These are phyloP conservation scores for Drosophila saltans DNA, from an alignment of 1,140 invertebrate species.

Conservation along the genomic window DNA sequence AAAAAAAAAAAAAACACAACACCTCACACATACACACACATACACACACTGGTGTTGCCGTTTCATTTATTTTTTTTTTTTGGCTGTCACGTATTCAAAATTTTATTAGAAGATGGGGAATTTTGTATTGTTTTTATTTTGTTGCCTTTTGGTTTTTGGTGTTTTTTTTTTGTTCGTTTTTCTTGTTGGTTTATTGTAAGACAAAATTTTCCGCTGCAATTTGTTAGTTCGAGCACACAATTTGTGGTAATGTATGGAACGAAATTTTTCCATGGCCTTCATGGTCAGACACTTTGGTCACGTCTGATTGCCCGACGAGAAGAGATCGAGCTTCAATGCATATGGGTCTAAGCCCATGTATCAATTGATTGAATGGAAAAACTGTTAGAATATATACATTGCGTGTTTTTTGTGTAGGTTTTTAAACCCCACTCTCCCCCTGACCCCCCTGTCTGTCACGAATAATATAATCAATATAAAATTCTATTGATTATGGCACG, in stretches of 20 bases:
- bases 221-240: conserved; percentile 53
- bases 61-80: conserved; percentile 15
- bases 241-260: conserved; percentile 58
- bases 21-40: not conserved
- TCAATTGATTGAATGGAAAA: not conserved
- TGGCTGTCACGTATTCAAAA: conserved; percentile 22
- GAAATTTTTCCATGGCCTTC: conserved; percentile 24
- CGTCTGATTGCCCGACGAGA: not conserved
- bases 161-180: not conserved
- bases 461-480: not conserved
- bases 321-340: not conserved
- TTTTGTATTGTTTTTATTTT: conserved; percentile 19
- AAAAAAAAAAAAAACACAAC: not conserved
- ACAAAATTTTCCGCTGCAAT: conserved; percentile 59
- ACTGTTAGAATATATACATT: conserved; percentile 12
- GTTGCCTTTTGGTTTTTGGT: not conserved
- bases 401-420: conserved; percentile 10
- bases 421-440: no score
- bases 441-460: not conserved
- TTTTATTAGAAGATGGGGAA: not conserved
- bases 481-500: conserved; percentile 9
- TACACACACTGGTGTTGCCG: not conserved
- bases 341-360: not conserved
- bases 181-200: not conserved
- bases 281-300: conserved; percentile 19